phyloP scores from a whole-genome alignment of 2,797 vertebrate genomes.

The Anolis apletophallus region DNA sequence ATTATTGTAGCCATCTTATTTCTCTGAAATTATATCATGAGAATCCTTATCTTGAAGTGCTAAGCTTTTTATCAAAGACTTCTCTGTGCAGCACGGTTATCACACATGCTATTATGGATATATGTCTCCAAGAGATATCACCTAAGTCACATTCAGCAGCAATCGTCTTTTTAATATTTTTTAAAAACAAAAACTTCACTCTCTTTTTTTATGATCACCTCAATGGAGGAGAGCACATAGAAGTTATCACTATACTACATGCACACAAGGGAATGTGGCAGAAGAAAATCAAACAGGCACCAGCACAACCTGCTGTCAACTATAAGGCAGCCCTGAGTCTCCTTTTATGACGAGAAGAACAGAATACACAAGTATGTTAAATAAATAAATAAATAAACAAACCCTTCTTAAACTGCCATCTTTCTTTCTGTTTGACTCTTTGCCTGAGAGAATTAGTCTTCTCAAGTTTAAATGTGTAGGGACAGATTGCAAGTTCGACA shows the following conservation, averaged over 20 bases:
- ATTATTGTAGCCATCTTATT: constrained; percentile 33
- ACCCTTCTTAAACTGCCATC: not conserved
- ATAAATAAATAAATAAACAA: no score
- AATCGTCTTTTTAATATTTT: constrained; percentile 14
- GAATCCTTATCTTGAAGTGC: constrained; percentile 44
- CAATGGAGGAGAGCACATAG: constrained; percentile 17
- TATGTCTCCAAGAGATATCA: constrained; percentile 19
- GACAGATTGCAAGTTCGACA: not conserved
- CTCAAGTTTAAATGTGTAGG: not conserved
- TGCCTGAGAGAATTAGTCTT: not conserved
- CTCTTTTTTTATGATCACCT: constrained; percentile 23
- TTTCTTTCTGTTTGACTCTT: not conserved
- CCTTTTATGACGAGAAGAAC: no score
- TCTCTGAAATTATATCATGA: constrained; percentile 33
- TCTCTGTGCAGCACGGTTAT: constrained; percentile 41
- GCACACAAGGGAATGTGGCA: constrained; percentile 1
- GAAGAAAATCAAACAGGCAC: not conserved
- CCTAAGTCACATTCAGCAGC: constrained; percentile 57
- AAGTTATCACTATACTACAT: constrained; percentile 44
- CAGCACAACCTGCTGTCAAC: not conserved
- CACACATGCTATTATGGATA: constrained; percentile 23
- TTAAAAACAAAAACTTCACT: not conserved
- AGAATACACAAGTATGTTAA: no score
- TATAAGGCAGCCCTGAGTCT: no score
- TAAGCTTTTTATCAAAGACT: constrained; percentile 15